These are phyloP conservation scores for Lepidurus packardi DNA, from an alignment of 1,140 invertebrate species.

Conservation along the genomic window DNA sequence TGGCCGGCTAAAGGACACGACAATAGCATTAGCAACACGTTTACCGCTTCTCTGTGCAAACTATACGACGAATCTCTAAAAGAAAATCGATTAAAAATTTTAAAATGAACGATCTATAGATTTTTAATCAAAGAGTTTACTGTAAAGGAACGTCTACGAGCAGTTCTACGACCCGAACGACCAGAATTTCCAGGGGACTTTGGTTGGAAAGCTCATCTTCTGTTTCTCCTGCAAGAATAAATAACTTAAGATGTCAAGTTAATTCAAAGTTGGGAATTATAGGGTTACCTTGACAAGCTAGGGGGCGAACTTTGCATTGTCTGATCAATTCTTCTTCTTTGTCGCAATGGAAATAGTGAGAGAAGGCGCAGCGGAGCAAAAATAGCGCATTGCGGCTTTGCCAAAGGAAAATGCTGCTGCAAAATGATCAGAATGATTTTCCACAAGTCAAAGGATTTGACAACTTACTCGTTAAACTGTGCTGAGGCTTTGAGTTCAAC, in stretches of 20 bases:
- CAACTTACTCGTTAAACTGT: constrained; percentile 74
- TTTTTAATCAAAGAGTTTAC: constrained; percentile 44
- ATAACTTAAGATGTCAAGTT: background rate
- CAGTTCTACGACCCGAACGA: constrained; percentile 64
- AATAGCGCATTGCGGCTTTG: constrained; percentile 92
- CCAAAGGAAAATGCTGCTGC: constrained; percentile 84
- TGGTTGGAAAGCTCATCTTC: constrained; percentile 35
- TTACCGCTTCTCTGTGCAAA: constrained; percentile 80
- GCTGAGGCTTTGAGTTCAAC: constrained; percentile 72
- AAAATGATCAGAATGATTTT: constrained; percentile 41
- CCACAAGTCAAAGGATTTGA: constrained; percentile 22
- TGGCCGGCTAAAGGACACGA: constrained; percentile 76
- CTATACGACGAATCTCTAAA: constrained; percentile 79
- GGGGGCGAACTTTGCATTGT: constrained; percentile 59
- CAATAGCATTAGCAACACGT: constrained; percentile 74
- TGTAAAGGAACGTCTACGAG: constrained; percentile 70
- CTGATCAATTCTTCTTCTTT: constrained; percentile 66
- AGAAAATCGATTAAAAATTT: constrained; percentile 39
- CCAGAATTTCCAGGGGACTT: constrained; percentile 52
- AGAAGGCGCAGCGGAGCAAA: constrained; percentile 77
- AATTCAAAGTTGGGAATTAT: background rate
- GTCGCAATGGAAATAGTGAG: constrained; percentile 77
- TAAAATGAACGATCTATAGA: constrained; percentile 15
- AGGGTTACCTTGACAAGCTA: constrained; percentile 3
- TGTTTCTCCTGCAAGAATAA: constrained; percentile 12